These are phyloP conservation scores for Chaenocephalus aceratus DNA, from an alignment of 2,113 vertebrate species.

Conservation along the genomic window DNA sequence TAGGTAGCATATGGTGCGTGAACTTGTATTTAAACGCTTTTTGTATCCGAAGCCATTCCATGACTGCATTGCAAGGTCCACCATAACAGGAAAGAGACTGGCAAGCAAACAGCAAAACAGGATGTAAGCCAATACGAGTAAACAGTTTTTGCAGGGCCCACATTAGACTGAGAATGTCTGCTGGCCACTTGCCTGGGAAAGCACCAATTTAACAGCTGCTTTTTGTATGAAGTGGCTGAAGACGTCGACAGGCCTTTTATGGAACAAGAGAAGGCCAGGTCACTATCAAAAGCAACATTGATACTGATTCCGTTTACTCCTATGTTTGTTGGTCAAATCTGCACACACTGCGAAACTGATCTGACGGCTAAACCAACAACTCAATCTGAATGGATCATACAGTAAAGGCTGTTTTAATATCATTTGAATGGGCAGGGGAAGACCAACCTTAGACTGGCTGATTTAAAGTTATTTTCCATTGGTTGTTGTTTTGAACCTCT, in stretches of 20 bases:
- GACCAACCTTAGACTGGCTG: constrained; percentile 7
- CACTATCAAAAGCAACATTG: constrained; percentile 7
- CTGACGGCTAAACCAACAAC: constrained; percentile 18
- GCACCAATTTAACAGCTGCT: constrained; percentile 71
- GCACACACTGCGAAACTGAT: constrained; percentile 3
- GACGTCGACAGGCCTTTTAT: constrained; percentile 35
- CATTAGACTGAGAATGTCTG: constrained; percentile 65
- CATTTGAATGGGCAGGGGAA: constrained; percentile 26
- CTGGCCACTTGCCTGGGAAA: constrained; percentile 65
- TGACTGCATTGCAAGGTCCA: constrained; percentile 30
- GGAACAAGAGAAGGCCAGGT: constrained; percentile 46
- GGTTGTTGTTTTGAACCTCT: constrained; percentile 53
- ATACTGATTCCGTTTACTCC: constrained; percentile 10
- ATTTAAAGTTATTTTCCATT: constrained; percentile 38
- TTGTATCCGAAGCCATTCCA: constrained; percentile 44
- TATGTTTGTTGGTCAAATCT: constrained; percentile 16
- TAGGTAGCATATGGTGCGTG: constrained; percentile 22
- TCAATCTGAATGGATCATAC: constrained; percentile 37
- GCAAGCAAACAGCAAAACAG: constrained; percentile 78
- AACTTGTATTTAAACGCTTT: constrained; percentile 26
- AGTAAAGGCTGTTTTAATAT: constrained; percentile 37
- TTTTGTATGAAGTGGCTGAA: constrained; percentile 50
- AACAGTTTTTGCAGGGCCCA: constrained; percentile 76
- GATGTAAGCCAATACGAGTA: constrained; percentile 71
- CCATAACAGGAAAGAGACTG: constrained; percentile 76